These are phyloP conservation scores for Hipposideros armiger DNA, from an alignment of 2,113 vertebrate species.

Conservation along the genomic window DNA sequence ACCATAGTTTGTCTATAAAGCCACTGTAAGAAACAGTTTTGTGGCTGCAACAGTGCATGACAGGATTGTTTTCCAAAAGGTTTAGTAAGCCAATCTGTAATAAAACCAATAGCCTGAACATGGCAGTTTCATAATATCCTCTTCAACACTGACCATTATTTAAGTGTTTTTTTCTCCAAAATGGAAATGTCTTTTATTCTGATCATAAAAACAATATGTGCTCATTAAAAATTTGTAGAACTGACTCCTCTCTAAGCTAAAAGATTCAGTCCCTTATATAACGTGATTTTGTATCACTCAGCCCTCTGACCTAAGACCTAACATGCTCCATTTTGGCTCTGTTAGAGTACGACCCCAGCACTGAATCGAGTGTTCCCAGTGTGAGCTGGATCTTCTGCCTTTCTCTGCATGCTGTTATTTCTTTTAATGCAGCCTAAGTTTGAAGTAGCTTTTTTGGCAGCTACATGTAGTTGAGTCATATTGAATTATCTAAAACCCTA, in stretches of 20 bases:
- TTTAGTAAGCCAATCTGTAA: slow-evolving; percentile 27
- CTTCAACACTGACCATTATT: not conserved
- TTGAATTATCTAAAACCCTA: not conserved
- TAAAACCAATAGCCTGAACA: not conserved
- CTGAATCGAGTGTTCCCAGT: not conserved
- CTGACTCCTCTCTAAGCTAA: not conserved
- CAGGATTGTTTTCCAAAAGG: slow-evolving; percentile 35
- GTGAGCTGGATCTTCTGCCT: not conserved
- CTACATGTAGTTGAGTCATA: not conserved
- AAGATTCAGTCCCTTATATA: not conserved
- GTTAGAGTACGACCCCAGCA: not conserved
- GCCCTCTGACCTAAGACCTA: not conserved
- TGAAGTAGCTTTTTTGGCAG: slow-evolving; percentile 3
- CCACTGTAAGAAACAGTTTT: not conserved
- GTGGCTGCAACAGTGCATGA: not conserved
- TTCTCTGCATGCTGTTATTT: not conserved
- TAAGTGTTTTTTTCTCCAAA: not conserved
- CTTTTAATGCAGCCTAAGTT: not conserved
- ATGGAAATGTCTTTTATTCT: slow-evolving; percentile 28
- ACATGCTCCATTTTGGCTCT: not conserved
- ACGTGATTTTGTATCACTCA: not conserved
- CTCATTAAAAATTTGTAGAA: not conserved
- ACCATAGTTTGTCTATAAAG: not conserved
- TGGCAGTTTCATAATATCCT: not conserved
- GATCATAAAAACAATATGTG: not conserved